Percentiles rank a stretch among this genome's conserved stretches.
Evolutionary conservation across 2,797 vertebrate species (phyloP).

Genomic region (Chaunax sp.): DNA sequence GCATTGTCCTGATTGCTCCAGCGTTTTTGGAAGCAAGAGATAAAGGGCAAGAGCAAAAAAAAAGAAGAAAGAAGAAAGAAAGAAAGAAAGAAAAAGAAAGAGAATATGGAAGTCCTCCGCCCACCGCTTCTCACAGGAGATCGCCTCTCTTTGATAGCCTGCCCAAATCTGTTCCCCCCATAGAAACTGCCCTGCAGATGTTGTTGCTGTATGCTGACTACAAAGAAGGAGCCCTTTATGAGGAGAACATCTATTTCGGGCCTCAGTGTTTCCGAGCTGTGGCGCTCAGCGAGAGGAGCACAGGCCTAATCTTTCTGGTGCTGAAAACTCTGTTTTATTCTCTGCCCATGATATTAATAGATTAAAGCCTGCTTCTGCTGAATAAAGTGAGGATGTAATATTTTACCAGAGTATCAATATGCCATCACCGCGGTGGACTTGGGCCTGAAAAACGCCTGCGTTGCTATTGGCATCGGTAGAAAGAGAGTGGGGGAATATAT

Average conservation of each 20-base stretch:
- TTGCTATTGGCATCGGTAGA: slow-evolving; percentile 70
- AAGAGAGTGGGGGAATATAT: slow-evolving; percentile 39
- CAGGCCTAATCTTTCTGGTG: slow-evolving; percentile 73
- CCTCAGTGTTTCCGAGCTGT: slow-evolving; percentile 80
- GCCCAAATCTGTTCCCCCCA: slow-evolving; percentile 84
- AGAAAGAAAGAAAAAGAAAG: slow-evolving; percentile 45
- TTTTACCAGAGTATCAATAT: slow-evolving; percentile 83
- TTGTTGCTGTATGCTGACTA: slow-evolving; percentile 86
- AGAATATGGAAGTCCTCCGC: slow-evolving; percentile 80
- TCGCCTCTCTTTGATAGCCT: slow-evolving; percentile 86
- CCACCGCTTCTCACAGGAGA: slow-evolving; percentile 84
- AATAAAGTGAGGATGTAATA: slow-evolving; percentile 83
- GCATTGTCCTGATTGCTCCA: slow-evolving; percentile 77
- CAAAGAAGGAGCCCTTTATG: slow-evolving; percentile 89
- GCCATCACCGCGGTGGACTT: slow-evolving; percentile 67
- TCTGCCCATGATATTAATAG: slow-evolving; percentile 85
- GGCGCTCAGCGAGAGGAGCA: slow-evolving; percentile 75
- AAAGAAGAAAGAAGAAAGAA: slow-evolving; percentile 14
- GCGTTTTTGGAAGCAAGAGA: slow-evolving; percentile 72
- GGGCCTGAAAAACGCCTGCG: slow-evolving; percentile 50
- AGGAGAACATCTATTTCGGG: slow-evolving; percentile 86
- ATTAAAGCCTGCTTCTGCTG: slow-evolving; percentile 82
- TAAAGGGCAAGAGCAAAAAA: slow-evolving; percentile 44
- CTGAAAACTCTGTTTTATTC: slow-evolving; percentile 82
- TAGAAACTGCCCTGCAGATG: slow-evolving; percentile 89